Percentiles rank a stretch among this genome's conserved stretches.
Conservation (phyloP, 1,140 invertebrate genomes). For the Zaprionus ghesquierei region DNA sequence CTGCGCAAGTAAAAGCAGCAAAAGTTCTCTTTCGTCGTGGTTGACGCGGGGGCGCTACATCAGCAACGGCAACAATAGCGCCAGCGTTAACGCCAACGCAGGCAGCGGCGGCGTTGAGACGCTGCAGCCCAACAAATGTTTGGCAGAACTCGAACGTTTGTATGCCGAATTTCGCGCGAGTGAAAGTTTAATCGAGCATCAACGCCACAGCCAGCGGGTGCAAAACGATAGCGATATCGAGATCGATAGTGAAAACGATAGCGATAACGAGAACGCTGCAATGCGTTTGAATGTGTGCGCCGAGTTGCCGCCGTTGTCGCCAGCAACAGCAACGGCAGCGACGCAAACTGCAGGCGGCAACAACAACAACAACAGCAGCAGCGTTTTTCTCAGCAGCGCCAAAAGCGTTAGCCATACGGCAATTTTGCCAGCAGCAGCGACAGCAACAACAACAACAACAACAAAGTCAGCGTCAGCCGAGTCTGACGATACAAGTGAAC, state of each 20-base stretch:
- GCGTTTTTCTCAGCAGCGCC: constrained; percentile 59
- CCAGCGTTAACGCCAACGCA: neutral
- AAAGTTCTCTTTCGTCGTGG: constrained; percentile 27
- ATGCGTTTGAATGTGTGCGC: constrained; percentile 73
- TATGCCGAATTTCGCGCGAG: constrained; percentile 82
- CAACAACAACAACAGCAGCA: constrained; percentile 50
- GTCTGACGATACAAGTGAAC: constrained; percentile 81
- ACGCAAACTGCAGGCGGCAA: constrained; percentile 25
- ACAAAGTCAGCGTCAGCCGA: constrained; percentile 65
- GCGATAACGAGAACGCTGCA: constrained; percentile 41
- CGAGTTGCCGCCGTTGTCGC: constrained; percentile 28
- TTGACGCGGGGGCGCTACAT: constrained; percentile 33
- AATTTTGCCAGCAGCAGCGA: constrained; percentile 31
- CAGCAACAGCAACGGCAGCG: constrained; percentile 32
- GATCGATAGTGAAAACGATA: constrained; percentile 43
- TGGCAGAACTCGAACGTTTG: constrained; percentile 79
- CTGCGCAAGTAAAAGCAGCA: neutral
- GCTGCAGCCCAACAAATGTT: constrained; percentile 79
- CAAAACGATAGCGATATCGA: neutral
- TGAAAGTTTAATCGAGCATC: constrained; percentile 75
- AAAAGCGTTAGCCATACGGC: no score
- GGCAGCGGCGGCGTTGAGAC: constrained; percentile 19
- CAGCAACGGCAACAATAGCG: constrained; percentile 11
- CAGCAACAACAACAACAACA: constrained; percentile 42
- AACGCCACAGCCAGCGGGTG: constrained; percentile 27